Conservation (phyloP, 2,888 invertebrate species). For the Hyalella azteca region DNA sequence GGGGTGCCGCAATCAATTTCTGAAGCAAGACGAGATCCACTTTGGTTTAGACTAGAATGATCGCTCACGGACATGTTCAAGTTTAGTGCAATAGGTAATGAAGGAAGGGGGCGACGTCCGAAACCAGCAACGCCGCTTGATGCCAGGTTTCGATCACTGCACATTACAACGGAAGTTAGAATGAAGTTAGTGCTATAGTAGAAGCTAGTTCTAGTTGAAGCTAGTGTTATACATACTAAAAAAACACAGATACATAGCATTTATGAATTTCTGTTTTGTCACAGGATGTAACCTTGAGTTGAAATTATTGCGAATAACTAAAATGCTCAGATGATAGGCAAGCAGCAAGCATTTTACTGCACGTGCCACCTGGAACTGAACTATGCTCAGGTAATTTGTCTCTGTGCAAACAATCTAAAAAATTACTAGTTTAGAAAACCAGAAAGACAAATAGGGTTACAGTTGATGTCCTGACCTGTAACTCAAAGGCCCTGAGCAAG, state of each 20-base stretch:
- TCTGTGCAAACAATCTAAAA: no score
- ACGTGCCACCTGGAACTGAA: no score
- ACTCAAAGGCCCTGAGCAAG: background rate
- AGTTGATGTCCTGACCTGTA: conserved; percentile 13
- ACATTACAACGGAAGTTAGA: no score
- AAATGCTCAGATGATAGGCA: no score
- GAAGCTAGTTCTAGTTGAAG: no score
- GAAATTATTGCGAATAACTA: no score
- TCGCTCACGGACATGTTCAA: background rate
- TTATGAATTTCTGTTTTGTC: background rate
- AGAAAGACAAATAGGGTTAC: no score
- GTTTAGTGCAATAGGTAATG: background rate
- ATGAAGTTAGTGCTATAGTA: no score
- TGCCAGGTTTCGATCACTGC: background rate
- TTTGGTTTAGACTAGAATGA: background rate
- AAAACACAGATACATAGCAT: background rate
- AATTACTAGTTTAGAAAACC: no score
- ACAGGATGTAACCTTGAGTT: background rate
- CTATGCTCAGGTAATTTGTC: no score
- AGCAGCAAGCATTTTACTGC: no score
- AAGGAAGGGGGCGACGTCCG: background rate
- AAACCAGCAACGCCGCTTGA: background rate
- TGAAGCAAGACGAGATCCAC: background rate
- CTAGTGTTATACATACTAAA: no score
- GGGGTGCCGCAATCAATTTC: background rate